phyloP scores from a whole-genome alignment of 2,113 vertebrate genomes.

The Pavo muticus region DNA sequence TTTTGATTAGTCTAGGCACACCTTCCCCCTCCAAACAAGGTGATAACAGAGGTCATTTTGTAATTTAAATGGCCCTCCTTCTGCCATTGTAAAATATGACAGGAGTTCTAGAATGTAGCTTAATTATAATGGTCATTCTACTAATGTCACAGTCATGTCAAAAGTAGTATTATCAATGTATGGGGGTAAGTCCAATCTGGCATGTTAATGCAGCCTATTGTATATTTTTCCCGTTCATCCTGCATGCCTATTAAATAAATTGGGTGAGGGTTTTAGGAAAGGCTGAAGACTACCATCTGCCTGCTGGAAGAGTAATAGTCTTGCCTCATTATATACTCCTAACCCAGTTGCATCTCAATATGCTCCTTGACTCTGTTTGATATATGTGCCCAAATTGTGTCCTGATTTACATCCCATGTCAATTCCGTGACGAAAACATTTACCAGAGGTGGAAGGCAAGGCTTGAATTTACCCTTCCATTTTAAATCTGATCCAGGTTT shows the following conservation, averaged over 20 bases:
- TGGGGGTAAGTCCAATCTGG: constrained; percentile 43
- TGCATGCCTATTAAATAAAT: constrained; percentile 47
- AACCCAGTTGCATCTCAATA: constrained; percentile 6
- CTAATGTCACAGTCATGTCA: constrained; percentile 56
- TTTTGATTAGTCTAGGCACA: constrained; percentile 19
- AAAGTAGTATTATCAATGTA: constrained; percentile 50
- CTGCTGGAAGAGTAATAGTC: constrained; percentile 36
- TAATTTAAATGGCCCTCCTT: constrained; percentile 42
- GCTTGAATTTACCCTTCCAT: neutral
- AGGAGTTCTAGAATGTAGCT: constrained; percentile 49
- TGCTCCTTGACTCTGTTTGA: neutral
- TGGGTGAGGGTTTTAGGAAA: constrained; percentile 26
- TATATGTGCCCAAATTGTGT: neutral
- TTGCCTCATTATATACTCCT: constrained; percentile 20
- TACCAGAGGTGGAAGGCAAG: neutral
- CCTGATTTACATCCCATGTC: neutral
- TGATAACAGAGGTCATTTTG: constrained; percentile 52
- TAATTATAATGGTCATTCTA: constrained; percentile 69
- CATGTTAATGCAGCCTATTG: constrained; percentile 56
- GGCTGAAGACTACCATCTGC: constrained; percentile 57
- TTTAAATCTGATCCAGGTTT: neutral
- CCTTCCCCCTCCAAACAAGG: constrained; percentile 57
- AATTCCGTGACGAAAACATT: neutral
- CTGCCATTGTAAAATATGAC: constrained; percentile 56
- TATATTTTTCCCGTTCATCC: neutral